Evolutionary conservation across 1,140 invertebrate genomes (phyloP), one percentile per base, ranked within the genome.

Genomic region (Drosophila lacteicornis): DNA sequence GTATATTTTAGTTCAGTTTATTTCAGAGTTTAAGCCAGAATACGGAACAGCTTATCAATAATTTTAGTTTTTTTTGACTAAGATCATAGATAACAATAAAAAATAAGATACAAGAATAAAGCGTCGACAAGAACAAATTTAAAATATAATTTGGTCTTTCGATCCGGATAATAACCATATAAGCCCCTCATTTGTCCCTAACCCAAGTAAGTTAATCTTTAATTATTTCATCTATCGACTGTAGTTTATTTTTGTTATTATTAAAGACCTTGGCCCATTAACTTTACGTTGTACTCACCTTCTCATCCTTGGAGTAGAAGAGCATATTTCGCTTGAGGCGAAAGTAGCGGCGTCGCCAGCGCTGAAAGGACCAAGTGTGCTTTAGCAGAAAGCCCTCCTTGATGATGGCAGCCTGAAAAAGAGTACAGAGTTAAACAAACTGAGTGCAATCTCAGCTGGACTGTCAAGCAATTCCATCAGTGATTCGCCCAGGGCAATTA

Each of bases 311-410:
- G 88, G 96, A 96, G 94, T 97, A 97, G 93, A 96, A 97, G 15
- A 97, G 94, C 83, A 95, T 96, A 92, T 95, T 94, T 69, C 96
- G 96, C 93, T 96, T 96, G 50, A 97, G 93, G 91, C 96, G 95
- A 94, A 97, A 98, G 92, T 97, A 97, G 73, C 96, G 94, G 79
- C 96, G 95, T 90, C 96, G 95, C 96, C 96, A 98, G 91, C 97
- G 94, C 93, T 97, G 96, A 93, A 97, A 97, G 71, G 96, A 86
- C 92, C 95, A 96, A 53, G 96, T 97, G 93, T 97, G 96, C 93
- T 97, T 97, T 94, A 97, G 95, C 88, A 97, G 93, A 93, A 95
- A 97, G 49, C 97, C 97, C 93, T 97, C 97, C 92, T 96, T 97
- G 67, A 96, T 96, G 90, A 95, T 95, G 70, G 95, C 95, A 96